Conservation (phyloP, 1,140 invertebrate species). For the Holcopasites calliopsidis region DNA sequence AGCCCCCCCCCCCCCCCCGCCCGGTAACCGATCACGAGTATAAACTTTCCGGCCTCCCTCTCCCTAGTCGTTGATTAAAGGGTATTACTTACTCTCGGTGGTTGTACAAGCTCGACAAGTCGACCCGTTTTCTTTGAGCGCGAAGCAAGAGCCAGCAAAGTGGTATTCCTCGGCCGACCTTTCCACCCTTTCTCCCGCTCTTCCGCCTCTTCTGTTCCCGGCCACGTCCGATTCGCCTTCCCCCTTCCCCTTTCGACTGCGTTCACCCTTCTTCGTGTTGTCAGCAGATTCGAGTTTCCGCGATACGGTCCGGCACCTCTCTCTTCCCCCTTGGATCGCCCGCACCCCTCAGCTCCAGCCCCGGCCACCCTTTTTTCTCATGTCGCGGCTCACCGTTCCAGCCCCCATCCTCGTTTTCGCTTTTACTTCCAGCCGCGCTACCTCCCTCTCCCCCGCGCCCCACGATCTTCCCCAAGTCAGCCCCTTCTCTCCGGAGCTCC, state of each 20-base stretch:
- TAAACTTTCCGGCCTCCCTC: conserved; percentile 27
- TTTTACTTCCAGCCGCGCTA: conserved; percentile 6
- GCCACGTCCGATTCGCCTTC: not conserved
- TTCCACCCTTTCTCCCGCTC: not conserved
- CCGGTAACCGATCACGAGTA: not conserved
- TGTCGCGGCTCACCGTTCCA: not conserved
- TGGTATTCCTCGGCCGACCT: conserved; percentile 40
- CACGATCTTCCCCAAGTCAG: not conserved
- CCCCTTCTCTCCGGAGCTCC: no score
- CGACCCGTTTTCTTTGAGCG: conserved; percentile 45
- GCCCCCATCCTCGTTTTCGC: conserved; percentile 21
- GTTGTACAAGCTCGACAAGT: conserved; percentile 21
- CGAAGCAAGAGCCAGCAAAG: conserved; percentile 28
- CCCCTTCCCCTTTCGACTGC: not conserved
- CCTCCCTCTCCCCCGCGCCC: not conserved
- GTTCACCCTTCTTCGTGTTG: not conserved
- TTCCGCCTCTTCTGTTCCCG: not conserved
- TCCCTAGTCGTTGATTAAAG: conserved; percentile 37
- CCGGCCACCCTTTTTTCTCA: conserved; percentile 4
- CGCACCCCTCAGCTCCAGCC: not conserved
- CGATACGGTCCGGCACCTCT: conserved; percentile 21
- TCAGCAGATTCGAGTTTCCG: conserved; percentile 21
- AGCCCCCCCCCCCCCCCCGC: no score
- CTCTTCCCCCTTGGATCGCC: no score
- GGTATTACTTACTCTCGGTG: conserved; percentile 41